Percentiles rank a stretch among this genome's conserved stretches.
Conservation (phyloP, 2,797 vertebrate species). For the Rallus crepitans region DNA sequence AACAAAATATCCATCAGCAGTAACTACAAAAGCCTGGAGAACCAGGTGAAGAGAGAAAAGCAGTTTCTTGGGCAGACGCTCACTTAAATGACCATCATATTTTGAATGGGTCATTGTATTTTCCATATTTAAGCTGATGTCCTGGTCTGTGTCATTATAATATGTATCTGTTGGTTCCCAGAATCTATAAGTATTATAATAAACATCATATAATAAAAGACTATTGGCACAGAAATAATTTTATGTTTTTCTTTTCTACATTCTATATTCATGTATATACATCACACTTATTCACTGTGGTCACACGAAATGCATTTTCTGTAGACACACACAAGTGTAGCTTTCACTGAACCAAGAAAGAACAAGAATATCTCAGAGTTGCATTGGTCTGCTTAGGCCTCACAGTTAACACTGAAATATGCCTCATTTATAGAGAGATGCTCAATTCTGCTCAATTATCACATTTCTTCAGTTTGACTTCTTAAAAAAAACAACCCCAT, state of each 20-base stretch:
- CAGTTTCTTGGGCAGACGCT: not conserved
- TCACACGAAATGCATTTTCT: not conserved
- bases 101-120: conserved; percentile 25
- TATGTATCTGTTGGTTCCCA: not conserved
- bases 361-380: not conserved
- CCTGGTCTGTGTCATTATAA: not conserved
- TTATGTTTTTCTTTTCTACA: not conserved
- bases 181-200: not conserved
- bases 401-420: not conserved
- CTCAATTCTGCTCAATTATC: not conserved
- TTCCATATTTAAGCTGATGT: not conserved
- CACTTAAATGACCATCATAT: not conserved
- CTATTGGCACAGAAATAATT: not conserved
- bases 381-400: not conserved
- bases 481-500: not conserved
- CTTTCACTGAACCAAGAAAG: not conserved
- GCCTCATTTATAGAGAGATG: not conserved
- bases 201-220: not conserved
- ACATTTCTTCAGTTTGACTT: not conserved
- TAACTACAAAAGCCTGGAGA: not conserved
- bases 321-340: not conserved
- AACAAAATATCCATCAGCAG: conserved; percentile 5
- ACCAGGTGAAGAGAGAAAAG: conserved; percentile 12
- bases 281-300: not conserved
- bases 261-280: not conserved